Evolutionary conservation across 2,113 vertebrate species (phyloP).

Genomic region (Bambusicola thoracicus): DNA sequence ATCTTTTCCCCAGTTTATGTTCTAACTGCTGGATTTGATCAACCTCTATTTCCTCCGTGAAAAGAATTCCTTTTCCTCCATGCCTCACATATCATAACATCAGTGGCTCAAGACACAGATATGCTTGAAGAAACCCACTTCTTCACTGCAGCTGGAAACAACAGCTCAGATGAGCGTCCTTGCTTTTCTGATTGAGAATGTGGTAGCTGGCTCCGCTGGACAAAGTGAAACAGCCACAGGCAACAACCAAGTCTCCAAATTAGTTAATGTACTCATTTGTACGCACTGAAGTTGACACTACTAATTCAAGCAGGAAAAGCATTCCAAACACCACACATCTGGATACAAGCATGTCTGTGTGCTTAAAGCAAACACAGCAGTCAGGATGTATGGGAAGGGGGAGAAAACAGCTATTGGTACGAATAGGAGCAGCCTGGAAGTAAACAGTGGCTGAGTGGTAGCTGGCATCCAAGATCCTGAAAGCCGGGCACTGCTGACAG

Average conservation of each 20-base stretch:
- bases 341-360: neutral
- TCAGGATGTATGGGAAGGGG: neutral
- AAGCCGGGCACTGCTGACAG: neutral
- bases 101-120: neutral
- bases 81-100: accelerated
- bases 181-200: neutral
- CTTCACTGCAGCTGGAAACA: neutral
- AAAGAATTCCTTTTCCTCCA: neutral
- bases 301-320: neutral
- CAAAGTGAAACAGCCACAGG: neutral
- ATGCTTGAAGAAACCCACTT: neutral
- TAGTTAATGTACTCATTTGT: neutral
- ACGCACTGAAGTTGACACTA: neutral
- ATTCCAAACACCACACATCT: accelerated
- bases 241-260: neutral
- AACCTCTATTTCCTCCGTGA: accelerated
- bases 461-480: too few relatives aligned
- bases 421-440: neutral
- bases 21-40: neutral
- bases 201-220: neutral
- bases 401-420: neutral
- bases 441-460: neutral
- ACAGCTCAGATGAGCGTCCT: neutral
- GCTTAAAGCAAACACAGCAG: neutral
- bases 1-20: neutral